Percentiles rank a stretch among this genome's conserved stretches.
Evolutionary conservation across 2,113 vertebrate genomes (phyloP).

Genomic region (Oriolus oriolus): DNA sequence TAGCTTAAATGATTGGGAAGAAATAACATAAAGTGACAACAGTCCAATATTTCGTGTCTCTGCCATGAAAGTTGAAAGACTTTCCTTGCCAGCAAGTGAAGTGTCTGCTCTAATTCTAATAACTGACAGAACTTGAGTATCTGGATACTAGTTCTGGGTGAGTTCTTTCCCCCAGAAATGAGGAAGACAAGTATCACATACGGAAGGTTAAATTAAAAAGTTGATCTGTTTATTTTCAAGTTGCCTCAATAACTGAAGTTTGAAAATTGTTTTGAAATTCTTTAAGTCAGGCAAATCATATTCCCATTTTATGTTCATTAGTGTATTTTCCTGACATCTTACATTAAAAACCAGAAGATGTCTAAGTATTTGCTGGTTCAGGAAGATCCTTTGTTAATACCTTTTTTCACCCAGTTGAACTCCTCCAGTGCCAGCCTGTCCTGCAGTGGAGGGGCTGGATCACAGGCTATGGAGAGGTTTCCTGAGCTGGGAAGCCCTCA

Average conservation of each 20-base stretch:
- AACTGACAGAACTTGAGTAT: background rate
- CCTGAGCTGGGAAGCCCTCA: background rate
- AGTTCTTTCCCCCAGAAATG: background rate
- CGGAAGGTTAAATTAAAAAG: background rate
- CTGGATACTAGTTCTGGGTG: background rate
- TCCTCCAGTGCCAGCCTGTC: background rate
- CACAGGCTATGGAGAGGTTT: background rate
- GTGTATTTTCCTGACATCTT: background rate
- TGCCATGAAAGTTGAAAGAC: background rate
- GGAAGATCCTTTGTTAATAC: background rate
- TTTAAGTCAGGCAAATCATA: background rate
- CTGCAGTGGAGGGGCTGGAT: accelerated
- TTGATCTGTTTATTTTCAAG: background rate
- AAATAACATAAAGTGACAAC: background rate
- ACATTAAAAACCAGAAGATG: background rate
- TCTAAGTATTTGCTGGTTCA: background rate
- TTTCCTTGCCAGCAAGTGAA: background rate
- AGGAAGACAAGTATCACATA: background rate
- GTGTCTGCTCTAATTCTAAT: background rate
- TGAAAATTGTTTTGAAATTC: background rate
- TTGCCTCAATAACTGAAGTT: background rate
- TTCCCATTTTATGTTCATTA: background rate
- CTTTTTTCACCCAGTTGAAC: background rate
- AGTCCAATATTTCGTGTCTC: background rate
- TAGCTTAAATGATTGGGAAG: background rate